Conservation (phyloP, 2,888 invertebrate species). For the Orchesellides sinensis region DNA sequence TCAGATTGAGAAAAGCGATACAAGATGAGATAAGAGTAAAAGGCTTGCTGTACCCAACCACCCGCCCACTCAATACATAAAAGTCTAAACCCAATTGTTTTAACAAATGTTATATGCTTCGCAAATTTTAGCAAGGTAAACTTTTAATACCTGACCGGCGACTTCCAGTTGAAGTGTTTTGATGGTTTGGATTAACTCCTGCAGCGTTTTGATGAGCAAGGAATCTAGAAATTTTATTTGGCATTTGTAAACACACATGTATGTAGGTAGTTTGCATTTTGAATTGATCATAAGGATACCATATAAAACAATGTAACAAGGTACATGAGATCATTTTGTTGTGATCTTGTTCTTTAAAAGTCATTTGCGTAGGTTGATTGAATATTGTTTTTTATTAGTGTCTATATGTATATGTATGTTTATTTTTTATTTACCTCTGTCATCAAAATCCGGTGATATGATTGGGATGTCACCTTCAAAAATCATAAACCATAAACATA, state of each 20-base stretch:
- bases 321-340: not conserved
- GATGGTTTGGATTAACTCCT: conserved; percentile 83
- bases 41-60: not conserved
- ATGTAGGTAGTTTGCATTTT: not conserved
- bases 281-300: not conserved
- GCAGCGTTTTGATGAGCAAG: conserved; percentile 82
- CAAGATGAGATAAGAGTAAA: not conserved
- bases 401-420: not conserved
- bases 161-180: conserved; percentile 85
- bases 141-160: conserved; percentile 80
- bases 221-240: conserved; percentile 77
- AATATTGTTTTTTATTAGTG: conserved; percentile 20
- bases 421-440: conserved; percentile 78
- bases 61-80: conserved; percentile 37
- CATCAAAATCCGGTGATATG: conserved; percentile 80
- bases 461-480: conserved; percentile 83
- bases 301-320: not conserved
- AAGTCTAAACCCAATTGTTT: conserved; percentile 12
- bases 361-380: conserved; percentile 33
- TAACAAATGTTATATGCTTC: too few relatives aligned
- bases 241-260: not conserved
- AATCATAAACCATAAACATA: conserved; percentile 36
- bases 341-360: not conserved
- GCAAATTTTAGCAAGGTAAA: conserved; percentile 24
- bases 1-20: not conserved